Conservation (phyloP, 2,113 vertebrate genomes). For the Caretta caretta region DNA sequence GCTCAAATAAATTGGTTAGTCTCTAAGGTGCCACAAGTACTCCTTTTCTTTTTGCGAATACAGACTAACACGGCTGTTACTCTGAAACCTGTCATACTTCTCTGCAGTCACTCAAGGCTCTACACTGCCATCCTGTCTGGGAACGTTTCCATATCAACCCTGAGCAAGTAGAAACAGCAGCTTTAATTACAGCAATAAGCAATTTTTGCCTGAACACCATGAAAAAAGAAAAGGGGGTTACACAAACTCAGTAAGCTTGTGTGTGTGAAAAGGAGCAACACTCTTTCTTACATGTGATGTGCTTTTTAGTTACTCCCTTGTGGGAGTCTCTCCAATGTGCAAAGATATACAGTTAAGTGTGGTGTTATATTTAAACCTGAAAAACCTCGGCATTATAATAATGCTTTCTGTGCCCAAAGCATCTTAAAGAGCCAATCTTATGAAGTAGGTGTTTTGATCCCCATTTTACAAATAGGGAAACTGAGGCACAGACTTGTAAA, state of each 20-base stretch:
- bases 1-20: too few species aligned
- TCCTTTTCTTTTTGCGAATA: too few species aligned
- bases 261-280: not conserved
- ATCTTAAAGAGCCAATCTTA: not conserved
- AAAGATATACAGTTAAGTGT: not conserved
- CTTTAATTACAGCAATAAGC: not conserved
- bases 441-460: not conserved
- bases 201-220: not conserved
- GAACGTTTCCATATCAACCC: not conserved
- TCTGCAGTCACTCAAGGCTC: not conserved
- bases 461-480: not conserved
- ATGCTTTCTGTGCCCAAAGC: not conserved
- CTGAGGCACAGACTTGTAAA: not conserved
- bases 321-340: not conserved
- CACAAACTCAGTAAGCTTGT: not conserved
- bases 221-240: not conserved
- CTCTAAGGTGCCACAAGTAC: too few species aligned
- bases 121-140: not conserved
- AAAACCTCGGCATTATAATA: not conserved
- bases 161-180: not conserved
- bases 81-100: not conserved
- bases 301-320: not conserved
- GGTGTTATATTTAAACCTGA: fast-evolving
- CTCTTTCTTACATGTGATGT: not conserved
- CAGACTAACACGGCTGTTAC: too few species aligned